phyloP scores from a whole-genome alignment of 37 sponge, comb jelly and placozoan species.

The Ianthella basta region DNA sequence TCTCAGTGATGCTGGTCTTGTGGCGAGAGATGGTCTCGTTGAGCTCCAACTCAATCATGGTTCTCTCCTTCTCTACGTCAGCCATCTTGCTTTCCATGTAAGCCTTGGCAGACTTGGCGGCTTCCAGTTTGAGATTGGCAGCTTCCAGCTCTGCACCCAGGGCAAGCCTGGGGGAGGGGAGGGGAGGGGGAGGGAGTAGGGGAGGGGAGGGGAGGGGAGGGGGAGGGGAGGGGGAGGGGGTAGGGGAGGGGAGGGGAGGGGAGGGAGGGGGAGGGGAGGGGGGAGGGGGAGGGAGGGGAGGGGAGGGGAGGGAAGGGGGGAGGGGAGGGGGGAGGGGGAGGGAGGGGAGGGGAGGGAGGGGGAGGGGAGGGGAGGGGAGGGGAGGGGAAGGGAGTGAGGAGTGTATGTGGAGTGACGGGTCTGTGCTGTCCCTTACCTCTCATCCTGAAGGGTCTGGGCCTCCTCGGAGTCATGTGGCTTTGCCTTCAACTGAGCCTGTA shows the following conservation, averaged over 20 bases:
- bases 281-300: no score
- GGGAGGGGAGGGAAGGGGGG: not conserved
- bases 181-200: not conserved
- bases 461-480: conserved; percentile 4
- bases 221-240: not conserved
- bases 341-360: not conserved
- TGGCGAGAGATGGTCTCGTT: conserved; percentile 71
- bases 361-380: not conserved
- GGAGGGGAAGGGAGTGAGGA: not conserved
- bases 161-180: conserved; percentile 20
- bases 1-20: conserved; percentile 69
- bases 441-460: not conserved
- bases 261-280: not conserved
- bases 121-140: conserved; percentile 42
- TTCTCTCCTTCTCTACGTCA: conserved; percentile 83
- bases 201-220: not conserved
- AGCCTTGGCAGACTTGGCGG: conserved; percentile 42
- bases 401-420: not conserved
- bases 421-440: not conserved
- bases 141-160: conserved; percentile 38
- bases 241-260: not conserved
- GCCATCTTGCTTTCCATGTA: conserved; percentile 49
- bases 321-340: not conserved
- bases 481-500: conserved; percentile 12
- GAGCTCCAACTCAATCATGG: conserved; percentile 84